Conservation (phyloP, 2,797 vertebrate species). For the Eremophila alpestris region DNA sequence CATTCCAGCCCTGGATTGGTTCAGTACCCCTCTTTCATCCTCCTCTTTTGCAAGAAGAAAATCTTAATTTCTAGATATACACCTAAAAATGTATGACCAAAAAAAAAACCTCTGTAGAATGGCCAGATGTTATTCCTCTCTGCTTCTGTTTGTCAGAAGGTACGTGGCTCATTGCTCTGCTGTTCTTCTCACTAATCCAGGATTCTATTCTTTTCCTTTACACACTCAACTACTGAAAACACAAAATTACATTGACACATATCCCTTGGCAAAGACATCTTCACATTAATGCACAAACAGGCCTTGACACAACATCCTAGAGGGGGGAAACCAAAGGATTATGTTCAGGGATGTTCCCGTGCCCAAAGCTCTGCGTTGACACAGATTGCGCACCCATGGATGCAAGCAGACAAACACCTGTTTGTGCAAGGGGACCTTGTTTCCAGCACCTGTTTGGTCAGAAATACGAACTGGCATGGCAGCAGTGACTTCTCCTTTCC, state of each 20-base stretch:
- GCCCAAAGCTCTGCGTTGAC: not conserved
- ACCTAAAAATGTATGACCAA: not conserved
- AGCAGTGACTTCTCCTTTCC: not conserved
- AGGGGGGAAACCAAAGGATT: not conserved
- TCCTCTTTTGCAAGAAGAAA: not conserved
- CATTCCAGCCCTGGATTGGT: not conserved
- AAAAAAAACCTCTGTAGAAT: not conserved
- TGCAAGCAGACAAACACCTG: not conserved
- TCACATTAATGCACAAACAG: not conserved
- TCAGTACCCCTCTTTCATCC: not conserved
- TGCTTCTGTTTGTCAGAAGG: not conserved
- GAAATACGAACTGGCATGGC: not conserved
- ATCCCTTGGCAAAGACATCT: not conserved
- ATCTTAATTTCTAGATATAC: not conserved
- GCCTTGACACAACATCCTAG: not conserved
- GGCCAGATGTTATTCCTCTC: not conserved
- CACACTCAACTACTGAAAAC: not conserved
- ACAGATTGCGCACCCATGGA: not conserved
- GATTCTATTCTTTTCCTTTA: not conserved
- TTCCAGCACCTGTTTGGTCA: not conserved
- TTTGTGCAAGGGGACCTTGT: not conserved
- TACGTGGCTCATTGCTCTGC: fast-evolving
- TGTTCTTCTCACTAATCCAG: not conserved
- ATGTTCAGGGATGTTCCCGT: not conserved
- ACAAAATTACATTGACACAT: not conserved